Percentiles rank a stretch among this genome's conserved stretches.
Evolutionary conservation across 2,113 vertebrate genomes (phyloP).

Genomic region (Pteropus alecto): DNA sequence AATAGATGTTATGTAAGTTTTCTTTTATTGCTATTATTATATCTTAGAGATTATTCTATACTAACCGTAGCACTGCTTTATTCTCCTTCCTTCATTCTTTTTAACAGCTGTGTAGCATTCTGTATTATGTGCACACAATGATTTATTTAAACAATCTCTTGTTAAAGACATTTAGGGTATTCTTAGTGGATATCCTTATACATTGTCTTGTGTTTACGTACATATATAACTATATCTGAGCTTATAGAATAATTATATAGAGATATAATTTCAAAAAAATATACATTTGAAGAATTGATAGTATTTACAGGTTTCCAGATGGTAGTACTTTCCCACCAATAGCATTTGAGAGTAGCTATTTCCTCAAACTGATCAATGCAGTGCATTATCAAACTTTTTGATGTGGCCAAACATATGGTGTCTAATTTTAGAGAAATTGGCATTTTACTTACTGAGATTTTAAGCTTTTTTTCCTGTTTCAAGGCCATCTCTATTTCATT

Average conservation of each 20-base stretch:
- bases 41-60: not conserved
- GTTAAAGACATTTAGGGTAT: not conserved
- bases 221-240: not conserved
- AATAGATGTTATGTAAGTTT: not conserved
- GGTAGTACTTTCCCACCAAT: not conserved
- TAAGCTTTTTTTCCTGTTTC: not conserved
- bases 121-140: not conserved
- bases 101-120: not conserved
- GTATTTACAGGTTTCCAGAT: not conserved
- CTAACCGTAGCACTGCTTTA: not conserved
- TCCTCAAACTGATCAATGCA: not conserved
- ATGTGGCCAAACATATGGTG: not conserved
- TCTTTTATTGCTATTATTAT: not conserved
- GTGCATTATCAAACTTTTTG: not conserved
- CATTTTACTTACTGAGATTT: conserved; percentile 26
- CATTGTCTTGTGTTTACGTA: not conserved
- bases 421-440: not conserved
- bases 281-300: not conserved
- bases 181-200: not conserved
- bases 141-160: not conserved
- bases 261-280: not conserved
- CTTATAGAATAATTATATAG: not conserved
- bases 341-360: not conserved
- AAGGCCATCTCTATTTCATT: conserved; percentile 48
- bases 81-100: not conserved